Evolutionary conservation across 2,888 invertebrate genomes (phyloP).

Genomic region (Neria commutata): DNA sequence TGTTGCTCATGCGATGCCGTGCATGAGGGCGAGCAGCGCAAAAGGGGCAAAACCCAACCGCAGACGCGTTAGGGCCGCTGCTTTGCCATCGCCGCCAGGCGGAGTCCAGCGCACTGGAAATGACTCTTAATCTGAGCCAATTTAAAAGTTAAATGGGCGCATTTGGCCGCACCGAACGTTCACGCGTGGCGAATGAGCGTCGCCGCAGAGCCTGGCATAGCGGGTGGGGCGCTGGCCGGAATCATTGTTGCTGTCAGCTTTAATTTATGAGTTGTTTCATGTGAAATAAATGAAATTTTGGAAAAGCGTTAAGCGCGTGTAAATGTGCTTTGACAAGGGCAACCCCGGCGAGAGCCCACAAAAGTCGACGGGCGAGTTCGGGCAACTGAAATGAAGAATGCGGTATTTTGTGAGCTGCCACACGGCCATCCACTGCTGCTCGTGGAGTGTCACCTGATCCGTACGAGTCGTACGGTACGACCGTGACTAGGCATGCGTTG

Average conservation of each 20-base stretch:
- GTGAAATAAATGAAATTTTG: no score
- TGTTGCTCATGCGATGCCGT: neutral
- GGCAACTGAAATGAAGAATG: no score
- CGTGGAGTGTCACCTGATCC: no score
- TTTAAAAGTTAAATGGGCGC: slow-evolving; percentile 10
- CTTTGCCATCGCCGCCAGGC: no score
- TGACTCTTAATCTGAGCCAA: slow-evolving; percentile 8
- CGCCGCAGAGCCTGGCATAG: neutral
- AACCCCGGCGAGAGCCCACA: no score
- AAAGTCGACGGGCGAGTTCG: no score
- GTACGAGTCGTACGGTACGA: no score
- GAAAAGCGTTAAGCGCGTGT: no score
- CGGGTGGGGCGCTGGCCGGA: neutral
- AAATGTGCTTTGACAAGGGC: no score
- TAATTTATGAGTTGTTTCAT: neutral
- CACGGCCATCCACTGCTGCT: no score
- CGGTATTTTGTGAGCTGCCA: no score
- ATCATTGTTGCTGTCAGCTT: neutral
- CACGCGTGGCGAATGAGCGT: neutral
- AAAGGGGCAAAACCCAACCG: neutral
- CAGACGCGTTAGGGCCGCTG: neutral
- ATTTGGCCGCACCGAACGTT: neutral
- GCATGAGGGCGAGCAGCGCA: neutral
- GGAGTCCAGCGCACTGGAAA: neutral
- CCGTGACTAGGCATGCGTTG: no score